Percentiles rank a stretch among this genome's conserved stretches.
Evolutionary conservation across 2,113 vertebrate genomes (phyloP).

Genomic region (Rutilus rutilus): DNA sequence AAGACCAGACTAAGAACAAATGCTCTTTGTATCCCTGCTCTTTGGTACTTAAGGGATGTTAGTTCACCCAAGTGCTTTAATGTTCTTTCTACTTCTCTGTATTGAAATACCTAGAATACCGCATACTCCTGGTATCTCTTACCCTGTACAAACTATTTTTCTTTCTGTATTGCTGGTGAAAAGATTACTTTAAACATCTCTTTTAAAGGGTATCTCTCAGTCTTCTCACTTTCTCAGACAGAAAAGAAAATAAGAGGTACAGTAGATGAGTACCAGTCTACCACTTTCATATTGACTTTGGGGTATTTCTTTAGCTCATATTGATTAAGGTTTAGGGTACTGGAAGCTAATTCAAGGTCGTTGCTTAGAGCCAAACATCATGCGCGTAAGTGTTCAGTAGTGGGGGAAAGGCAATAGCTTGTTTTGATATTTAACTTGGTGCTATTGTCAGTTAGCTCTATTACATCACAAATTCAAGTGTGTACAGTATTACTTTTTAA

Average conservation of each 20-base stretch:
- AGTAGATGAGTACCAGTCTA: slow-evolving; percentile 25
- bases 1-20: neutral
- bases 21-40: neutral
- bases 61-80: slow-evolving; percentile 22
- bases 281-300: slow-evolving; percentile 37
- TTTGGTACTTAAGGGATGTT: slow-evolving; percentile 6
- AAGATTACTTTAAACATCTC: slow-evolving; percentile 1
- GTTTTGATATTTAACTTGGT: neutral
- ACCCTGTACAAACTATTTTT: neutral
- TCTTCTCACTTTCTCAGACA: neutral
- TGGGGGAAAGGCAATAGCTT: neutral
- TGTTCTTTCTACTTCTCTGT: neutral
- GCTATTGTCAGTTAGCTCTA: neutral
- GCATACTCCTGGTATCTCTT: neutral
- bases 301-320: slow-evolving; percentile 40
- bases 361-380: slow-evolving; percentile 11
- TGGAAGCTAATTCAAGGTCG: slow-evolving; percentile 46
- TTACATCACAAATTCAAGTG: neutral
- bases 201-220: neutral
- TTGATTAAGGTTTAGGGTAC: slow-evolving; percentile 44
- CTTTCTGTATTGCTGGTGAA: neutral
- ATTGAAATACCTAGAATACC: neutral
- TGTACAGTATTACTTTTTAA: neutral
- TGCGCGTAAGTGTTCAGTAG: slow-evolving; percentile 11
- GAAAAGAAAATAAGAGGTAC: neutral